A percentile compares a stretch with the other conserved stretches of the same genome.
phyloP scores from a whole-genome alignment of 1,140 invertebrate species.

The Venturia canescens region DNA sequence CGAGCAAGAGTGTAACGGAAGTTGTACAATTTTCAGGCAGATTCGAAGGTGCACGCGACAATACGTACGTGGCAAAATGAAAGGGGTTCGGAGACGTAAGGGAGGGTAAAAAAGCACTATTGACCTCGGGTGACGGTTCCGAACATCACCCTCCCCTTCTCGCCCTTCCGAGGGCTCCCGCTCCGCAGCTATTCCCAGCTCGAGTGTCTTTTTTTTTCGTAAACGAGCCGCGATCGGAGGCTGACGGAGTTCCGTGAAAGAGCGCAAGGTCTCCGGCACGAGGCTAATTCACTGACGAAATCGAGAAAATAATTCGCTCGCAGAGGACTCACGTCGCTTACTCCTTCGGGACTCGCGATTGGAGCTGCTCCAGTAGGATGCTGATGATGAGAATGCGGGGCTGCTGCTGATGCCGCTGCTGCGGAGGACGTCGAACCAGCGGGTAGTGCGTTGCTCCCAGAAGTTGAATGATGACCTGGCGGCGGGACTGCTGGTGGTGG shows the following conservation, averaged over 20 bases:
- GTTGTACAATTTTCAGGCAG: neutral
- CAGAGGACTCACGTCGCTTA: slow-evolving; percentile 71
- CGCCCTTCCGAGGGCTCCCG: too few species aligned
- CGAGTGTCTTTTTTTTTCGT: too few species aligned
- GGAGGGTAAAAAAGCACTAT: neutral
- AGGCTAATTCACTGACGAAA: neutral
- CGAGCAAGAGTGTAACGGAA: neutral
- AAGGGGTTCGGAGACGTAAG: neutral
- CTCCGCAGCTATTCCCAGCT: too few species aligned
- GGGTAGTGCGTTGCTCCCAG: slow-evolving; percentile 59
- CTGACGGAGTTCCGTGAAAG: too few species aligned
- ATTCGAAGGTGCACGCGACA: neutral
- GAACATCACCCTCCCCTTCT: too few species aligned
- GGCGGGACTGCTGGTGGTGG: slow-evolving; percentile 64
- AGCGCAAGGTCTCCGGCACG: too few species aligned
- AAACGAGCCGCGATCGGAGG: too few species aligned
- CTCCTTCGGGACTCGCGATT: slow-evolving; percentile 77
- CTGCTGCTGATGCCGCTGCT: too few species aligned
- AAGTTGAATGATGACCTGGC: slow-evolving; percentile 48
- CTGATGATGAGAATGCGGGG: slow-evolving; percentile 50
- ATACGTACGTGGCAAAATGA: neutral
- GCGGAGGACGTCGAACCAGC: slow-evolving; percentile 62
- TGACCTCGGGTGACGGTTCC: neutral
- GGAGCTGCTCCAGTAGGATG: slow-evolving; percentile 69
- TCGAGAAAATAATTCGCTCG: neutral